These are phyloP conservation scores for Drosophila burlai DNA, from an alignment of 1,140 invertebrate species.

Conservation along the genomic window DNA sequence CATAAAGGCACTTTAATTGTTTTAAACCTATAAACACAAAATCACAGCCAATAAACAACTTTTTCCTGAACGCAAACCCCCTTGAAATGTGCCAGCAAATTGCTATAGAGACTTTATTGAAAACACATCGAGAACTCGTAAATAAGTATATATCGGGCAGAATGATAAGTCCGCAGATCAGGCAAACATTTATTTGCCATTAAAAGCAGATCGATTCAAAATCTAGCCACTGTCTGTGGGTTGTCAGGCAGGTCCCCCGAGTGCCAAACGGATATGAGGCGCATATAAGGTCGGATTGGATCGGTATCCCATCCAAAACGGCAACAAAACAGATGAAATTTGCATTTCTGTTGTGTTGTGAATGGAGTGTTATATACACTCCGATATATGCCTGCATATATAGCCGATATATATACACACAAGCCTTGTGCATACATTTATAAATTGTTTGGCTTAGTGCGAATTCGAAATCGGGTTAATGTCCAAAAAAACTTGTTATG, in stretches of 20 bases:
- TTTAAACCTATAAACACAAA: no score
- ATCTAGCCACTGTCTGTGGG: slow-evolving; percentile 16
- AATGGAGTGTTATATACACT: slow-evolving; percentile 36
- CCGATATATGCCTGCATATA: background rate
- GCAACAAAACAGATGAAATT: slow-evolving; percentile 4
- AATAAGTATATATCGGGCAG: slow-evolving; percentile 21
- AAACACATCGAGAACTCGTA: slow-evolving; percentile 2
- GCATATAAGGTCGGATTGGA: background rate
- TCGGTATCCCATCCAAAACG: background rate
- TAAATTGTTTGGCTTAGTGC: slow-evolving; percentile 22
- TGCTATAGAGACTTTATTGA: background rate
- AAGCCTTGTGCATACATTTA: background rate
- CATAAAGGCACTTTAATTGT: background rate
- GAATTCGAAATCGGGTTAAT: slow-evolving; percentile 74
- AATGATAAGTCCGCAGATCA: slow-evolving; percentile 23
- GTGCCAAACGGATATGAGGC: slow-evolving; percentile 20
- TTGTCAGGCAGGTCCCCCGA: slow-evolving; percentile 8
- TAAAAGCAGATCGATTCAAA: slow-evolving; percentile 13
- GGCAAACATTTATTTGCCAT: slow-evolving; percentile 37
- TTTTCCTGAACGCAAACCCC: background rate
- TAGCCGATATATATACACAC: slow-evolving; percentile 1
- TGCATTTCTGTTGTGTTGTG: slow-evolving; percentile 42
- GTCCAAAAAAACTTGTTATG: slow-evolving; percentile 78
- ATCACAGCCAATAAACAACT: slow-evolving; percentile 7
- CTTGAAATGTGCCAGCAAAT: background rate